Conservation (phyloP, 2,797 vertebrate genomes). For the Ctenopoma kingsleyae region DNA sequence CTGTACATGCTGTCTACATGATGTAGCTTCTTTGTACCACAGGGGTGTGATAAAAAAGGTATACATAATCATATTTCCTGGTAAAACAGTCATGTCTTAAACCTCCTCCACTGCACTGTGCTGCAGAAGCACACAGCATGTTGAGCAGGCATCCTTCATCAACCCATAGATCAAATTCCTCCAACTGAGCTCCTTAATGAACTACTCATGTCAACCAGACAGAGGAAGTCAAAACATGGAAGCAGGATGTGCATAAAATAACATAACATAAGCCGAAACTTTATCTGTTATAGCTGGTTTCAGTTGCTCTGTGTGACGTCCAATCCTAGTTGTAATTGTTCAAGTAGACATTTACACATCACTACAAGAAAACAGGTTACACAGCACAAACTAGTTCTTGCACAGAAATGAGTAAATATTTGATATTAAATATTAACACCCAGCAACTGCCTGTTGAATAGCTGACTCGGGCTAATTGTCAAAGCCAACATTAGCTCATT, state of each 20-base stretch:
- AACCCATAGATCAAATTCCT: conserved; percentile 63
- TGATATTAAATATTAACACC: background rate
- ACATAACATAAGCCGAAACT: no score
- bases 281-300: background rate
- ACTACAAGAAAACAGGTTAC: background rate
- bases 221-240: conserved; percentile 5
- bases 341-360: background rate
- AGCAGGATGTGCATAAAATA: background rate
- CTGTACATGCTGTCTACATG: conserved; percentile 3
- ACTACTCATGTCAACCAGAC: conserved; percentile 41
- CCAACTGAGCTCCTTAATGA: conserved; percentile 65
- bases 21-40: conserved; percentile 22
- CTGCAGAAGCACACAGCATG: conserved; percentile 40
- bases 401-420: background rate
- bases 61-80: conserved; percentile 66
- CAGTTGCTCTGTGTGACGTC: background rate
- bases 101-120: conserved; percentile 48
- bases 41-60: conserved; percentile 63
- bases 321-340: background rate
- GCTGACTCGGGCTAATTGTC: background rate
- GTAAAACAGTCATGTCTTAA: conserved; percentile 60
- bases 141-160: conserved; percentile 65
- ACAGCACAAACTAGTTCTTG: background rate
- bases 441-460: background rate
- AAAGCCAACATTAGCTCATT: background rate